A percentile compares a stretch with the other conserved stretches of the same genome.
Evolutionary conservation across 2,113 vertebrate species (phyloP).

Genomic region (Osmerus mordax): DNA sequence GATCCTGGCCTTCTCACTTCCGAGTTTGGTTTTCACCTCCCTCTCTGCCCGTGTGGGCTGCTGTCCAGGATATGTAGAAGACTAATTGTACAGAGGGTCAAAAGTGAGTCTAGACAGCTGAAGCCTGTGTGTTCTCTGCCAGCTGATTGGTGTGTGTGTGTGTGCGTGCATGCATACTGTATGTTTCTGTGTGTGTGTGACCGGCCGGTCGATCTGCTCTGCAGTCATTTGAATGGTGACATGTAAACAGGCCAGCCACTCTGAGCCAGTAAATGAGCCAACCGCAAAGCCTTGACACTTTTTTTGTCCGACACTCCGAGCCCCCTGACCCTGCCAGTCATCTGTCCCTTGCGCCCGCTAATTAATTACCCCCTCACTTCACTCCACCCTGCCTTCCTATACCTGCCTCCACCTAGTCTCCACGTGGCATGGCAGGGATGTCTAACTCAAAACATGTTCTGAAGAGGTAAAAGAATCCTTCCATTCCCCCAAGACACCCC

Average conservation of each 20-base stretch:
- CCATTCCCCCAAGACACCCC: conserved; percentile 36
- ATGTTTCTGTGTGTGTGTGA: conserved; percentile 10
- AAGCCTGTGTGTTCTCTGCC: not conserved
- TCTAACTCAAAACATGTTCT: conserved; percentile 59
- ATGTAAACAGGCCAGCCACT: not conserved
- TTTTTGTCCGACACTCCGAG: conserved; percentile 20
- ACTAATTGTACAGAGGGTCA: conserved; percentile 3
- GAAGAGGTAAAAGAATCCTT: conserved; percentile 56
- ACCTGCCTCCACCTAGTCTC: conserved; percentile 12
- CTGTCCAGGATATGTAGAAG: not conserved
- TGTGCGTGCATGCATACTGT: conserved; percentile 13
- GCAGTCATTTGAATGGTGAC: conserved; percentile 10
- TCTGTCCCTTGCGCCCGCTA: conserved; percentile 12
- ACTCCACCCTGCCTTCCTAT: conserved; percentile 9
- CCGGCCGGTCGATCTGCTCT: not conserved
- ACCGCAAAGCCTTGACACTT: conserved; percentile 8
- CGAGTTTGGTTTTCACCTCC: not conserved
- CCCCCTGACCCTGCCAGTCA: conserved; percentile 25
- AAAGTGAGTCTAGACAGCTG: not conserved
- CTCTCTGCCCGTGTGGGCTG: not conserved
- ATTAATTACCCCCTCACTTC: conserved; percentile 31
- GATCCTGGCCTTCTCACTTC: too few relatives aligned
- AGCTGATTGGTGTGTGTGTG: not conserved
- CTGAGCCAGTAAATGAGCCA: conserved; percentile 11
- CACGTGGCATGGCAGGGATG: conserved; percentile 44